Percentiles rank a stretch among this genome's conserved stretches.
These are phyloP conservation scores for Aviceda subcristata DNA, from an alignment of 2,113 vertebrate genomes.

Conservation along the genomic window DNA sequence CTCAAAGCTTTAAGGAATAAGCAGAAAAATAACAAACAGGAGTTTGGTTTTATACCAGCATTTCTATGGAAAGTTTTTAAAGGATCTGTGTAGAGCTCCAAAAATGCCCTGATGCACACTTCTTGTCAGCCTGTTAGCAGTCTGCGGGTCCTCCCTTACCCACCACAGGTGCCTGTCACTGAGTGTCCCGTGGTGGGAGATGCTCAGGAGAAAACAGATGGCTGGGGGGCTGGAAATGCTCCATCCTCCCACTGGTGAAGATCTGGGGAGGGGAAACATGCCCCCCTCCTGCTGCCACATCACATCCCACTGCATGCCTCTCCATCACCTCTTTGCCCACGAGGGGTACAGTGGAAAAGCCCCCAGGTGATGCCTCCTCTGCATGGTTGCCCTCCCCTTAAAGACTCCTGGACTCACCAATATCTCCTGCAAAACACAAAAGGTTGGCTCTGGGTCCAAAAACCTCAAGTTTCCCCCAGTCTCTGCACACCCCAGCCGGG, in stretches of 20 bases:
- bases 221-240: not conserved
- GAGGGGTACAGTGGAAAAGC: not conserved
- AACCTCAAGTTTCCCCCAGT: accelerated
- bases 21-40: not conserved
- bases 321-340: not conserved
- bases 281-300: not conserved
- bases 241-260: accelerated
- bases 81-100: not conserved
- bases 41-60: not conserved
- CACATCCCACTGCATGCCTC: not conserved
- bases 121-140: not conserved
- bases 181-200: not conserved
- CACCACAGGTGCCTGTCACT: accelerated
- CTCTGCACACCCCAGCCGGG: not conserved
- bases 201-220: not conserved
- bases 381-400: not conserved
- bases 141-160: accelerated
- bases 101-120: not conserved
- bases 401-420: not conserved
- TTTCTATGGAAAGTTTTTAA: not conserved
- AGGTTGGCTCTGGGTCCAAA: not conserved
- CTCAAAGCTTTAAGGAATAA: not conserved
- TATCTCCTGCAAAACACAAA: not conserved
- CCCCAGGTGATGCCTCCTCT: not conserved
- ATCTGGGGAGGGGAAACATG: not conserved